Evolutionary conservation across 2,113 vertebrate species (phyloP), one percentile per base, ranked within the genome.

Genomic region (Tretioscincus oriximinensis): DNA sequence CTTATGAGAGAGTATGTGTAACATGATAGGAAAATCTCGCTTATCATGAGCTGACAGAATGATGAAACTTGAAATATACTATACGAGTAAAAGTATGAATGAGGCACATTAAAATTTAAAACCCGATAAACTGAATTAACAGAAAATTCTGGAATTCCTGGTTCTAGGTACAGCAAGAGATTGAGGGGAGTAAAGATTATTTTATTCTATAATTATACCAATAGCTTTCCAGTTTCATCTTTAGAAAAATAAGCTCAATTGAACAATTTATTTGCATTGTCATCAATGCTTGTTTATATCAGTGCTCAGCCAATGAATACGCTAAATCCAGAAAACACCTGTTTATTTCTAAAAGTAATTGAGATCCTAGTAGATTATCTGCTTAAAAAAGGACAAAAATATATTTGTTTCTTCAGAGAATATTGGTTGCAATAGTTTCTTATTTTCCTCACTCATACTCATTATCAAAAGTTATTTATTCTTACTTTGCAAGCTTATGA

Each of bases 381-480:
- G 20, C 6, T 77, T 22, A 74, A 87, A 71, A 51, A 88, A 61
- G 85, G 90, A 79, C 1, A 45, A 75, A 68, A 85, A 67, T 1
- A 3, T 16, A 1, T 81, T 86, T 81, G 1, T 49, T 88, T 90
- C 29, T 85, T 73, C 75, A 85, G 77, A 69, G 29, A 6, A 83
- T 82, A 85, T 69, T 58, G 41, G 0, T 2, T 81, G 51, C 8
- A 63, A 63, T 3, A 68, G 68, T 73, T 76, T 24, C 10, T 83
- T 10, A 24, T 88, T 69, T 81, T 83, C 72, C 80, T 88, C 68
- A 66, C 68, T 81, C 73, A 81, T 51, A 1, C 29, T 84, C 73
- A 31, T 81, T 90, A 90, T 89, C 0, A 18, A 51, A 88, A 73
- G n/a, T 83, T 88, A 81, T 72, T 90, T 90, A 76, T 14, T 84